Evolutionary conservation across 2,797 vertebrate species (phyloP), one percentile per base, ranked within the genome.

Genomic region (Enteromius thamalakanensis): DNA sequence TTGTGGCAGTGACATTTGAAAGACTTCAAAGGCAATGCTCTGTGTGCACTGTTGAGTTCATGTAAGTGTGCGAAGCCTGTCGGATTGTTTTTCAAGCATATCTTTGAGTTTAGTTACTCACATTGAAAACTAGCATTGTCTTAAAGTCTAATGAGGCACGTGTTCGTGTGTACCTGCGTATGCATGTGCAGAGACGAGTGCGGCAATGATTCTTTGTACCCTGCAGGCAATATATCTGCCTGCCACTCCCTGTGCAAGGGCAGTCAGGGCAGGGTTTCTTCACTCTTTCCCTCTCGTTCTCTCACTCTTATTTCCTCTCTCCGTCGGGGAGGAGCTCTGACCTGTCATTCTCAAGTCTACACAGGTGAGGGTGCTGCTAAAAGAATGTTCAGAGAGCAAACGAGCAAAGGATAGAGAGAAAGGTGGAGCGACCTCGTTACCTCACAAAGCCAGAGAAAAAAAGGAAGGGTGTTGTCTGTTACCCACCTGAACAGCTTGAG

Each of bases 291-390:
- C 77, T 58, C 62, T 83, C 21, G 80, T 10, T 23, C 58, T 64
- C 75, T 79, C 49, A 1, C 64, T 70, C 83, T 60, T 29, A 80
- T 53, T 65, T 32, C 62, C 70, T 81, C 23, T 67, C 8, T 55
- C 55, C 29, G 12, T 55, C 1, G 9, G 34, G 75, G 47, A 62
- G 64, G 60, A 68, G 72, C 67, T 64, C n/a, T 81, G 55, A 37
- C 34, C 80, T 81, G 53, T 84, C 87, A 79, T 67, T 87, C 89
- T 94, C 96, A 95, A 88, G 95, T 94, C 93, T 90, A 84, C 91
- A 93, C 96, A 97, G 96, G 97, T 97, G 95, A 94, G 91, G 81
- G 81, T 88, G 84, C 89, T 74, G 85, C 84, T 83, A 80, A 81
- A 93, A 94, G 93, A 95, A 92, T 94, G 95, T 90, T 85, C 26